Base-by-base conservation (phyloP, 2,113 vertebrate species). In the Sigmodon hispidus region DNA sequence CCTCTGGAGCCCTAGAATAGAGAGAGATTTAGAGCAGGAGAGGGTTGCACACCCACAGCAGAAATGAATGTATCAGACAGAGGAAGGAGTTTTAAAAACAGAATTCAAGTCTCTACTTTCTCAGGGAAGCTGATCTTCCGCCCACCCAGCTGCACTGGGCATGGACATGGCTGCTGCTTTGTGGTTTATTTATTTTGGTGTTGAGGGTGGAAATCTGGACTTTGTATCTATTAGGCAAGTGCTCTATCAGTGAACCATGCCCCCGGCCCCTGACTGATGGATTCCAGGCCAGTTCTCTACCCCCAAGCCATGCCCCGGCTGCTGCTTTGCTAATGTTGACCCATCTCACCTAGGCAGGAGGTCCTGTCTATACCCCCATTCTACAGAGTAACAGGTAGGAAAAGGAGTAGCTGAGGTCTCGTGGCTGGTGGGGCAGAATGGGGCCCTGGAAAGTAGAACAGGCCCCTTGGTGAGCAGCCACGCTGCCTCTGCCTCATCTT, bases 291-390 rank as follows among this genome's bases (percentile, higher is more conserved):
- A 55, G 77, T 36, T 57, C 77, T 67, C 61, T 4, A 19, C 57
- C 57, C 5, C 22, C 19, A 24, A 61, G 40, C 24, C 80, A 61
- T 4, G 21, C 3, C 67, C 36, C 11, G 55, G 85, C 48, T 22
- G 22, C 36, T 0, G 2, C 63, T 69, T 34, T 65, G 69, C 72
- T 21, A 24, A 29, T 5, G 31, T 29, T 12, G 72, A 45, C 69
- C 73, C 16, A 10, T 26, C 31, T 50, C 67, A 3, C 22, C 21
- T 81, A 0, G 16, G 57, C 4, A 1, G 19, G 3, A 40, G 55
- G 59, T 21, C 15, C 59, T 36, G 1, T 52, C 3, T 3, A 7
- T 7, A 3, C 2, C 9, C 17, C 59, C 22, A 8, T 13, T 26
- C 75, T 48, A 12, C 48, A 21, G 88, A 31, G 19, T 21, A 13